Percentiles rank a stretch among this genome's conserved stretches.
phyloP scores from a whole-genome alignment of 2,888 invertebrate genomes.

The Hyposoter dolosus region DNA sequence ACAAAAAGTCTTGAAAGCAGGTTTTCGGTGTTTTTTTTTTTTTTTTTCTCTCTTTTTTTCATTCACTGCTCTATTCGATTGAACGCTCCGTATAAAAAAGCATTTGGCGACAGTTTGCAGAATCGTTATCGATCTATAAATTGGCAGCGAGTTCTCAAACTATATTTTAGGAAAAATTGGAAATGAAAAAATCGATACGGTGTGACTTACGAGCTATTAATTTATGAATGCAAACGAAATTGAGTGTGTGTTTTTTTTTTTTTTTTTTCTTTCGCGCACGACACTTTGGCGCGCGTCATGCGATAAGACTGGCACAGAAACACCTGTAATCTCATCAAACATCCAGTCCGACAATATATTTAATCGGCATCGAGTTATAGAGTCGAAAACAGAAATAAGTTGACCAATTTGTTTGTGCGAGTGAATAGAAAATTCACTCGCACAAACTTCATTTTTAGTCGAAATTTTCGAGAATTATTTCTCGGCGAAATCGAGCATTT shows the following conservation, averaged over 20 bases:
- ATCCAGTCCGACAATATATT: neutral
- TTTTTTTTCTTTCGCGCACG: neutral
- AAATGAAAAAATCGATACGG: neutral
- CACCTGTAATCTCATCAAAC: constrained; percentile 23
- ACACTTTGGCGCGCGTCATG: constrained; percentile 15
- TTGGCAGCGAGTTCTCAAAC: neutral
- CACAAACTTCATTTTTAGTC: no score
- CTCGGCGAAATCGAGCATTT: neutral
- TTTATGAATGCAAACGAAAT: constrained; percentile 7
- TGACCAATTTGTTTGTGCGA: neutral
- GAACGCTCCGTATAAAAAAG: neutral
- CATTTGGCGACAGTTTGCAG: neutral
- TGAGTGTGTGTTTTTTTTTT: neutral
- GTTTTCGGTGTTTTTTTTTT: neutral
- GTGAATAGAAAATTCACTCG: neutral
- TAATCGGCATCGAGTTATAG: neutral
- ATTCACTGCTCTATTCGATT: neutral
- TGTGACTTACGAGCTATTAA: neutral
- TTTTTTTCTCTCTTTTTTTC: neutral
- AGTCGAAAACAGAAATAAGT: neutral
- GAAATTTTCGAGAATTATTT: neutral
- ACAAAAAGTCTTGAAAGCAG: neutral
- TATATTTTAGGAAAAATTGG: neutral
- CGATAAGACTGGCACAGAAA: constrained; percentile 3
- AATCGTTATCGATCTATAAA: neutral